These are phyloP conservation scores for Clarias macrocephalus DNA, from an alignment of 2,113 vertebrate species.

Conservation along the genomic window DNA sequence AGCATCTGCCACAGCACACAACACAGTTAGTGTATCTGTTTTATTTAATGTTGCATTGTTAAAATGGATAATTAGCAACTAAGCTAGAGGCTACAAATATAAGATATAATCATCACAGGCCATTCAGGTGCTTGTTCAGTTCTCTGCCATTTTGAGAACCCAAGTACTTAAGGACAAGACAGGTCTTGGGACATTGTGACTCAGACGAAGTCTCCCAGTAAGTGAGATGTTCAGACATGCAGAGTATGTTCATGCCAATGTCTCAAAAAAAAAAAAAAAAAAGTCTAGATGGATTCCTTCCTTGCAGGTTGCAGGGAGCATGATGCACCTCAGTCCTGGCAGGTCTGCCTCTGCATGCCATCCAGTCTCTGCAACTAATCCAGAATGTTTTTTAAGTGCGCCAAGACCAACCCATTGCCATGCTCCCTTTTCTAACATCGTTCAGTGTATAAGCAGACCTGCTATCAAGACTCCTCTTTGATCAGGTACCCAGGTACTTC, in stretches of 20 bases:
- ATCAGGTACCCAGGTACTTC: neutral
- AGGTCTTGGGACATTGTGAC: too few relatives aligned
- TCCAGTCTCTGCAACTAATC: neutral
- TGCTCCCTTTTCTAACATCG: neutral
- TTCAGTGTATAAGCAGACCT: neutral
- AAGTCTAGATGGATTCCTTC: too few relatives aligned
- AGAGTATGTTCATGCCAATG: too few relatives aligned
- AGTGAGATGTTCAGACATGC: too few relatives aligned
- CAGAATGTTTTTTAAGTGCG: neutral
- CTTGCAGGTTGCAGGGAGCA: too few relatives aligned
- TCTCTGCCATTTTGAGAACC: neutral
- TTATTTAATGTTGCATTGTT: too few relatives aligned
- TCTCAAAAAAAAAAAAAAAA: too few relatives aligned
- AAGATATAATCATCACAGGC: neutral
- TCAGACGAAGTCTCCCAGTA: too few relatives aligned
- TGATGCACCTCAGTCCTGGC: neutral
- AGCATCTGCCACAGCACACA: neutral
- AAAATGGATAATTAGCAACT: too few relatives aligned
- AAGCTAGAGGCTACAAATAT: too few relatives aligned
- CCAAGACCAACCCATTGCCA: neutral
- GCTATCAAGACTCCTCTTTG: neutral
- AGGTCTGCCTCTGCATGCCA: neutral
- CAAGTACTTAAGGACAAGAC: too few relatives aligned
- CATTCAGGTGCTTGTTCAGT: neutral
- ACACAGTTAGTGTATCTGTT: neutral